phyloP scores from a whole-genome alignment of 2,888 invertebrate species.

The Zygaena filipendulae region DNA sequence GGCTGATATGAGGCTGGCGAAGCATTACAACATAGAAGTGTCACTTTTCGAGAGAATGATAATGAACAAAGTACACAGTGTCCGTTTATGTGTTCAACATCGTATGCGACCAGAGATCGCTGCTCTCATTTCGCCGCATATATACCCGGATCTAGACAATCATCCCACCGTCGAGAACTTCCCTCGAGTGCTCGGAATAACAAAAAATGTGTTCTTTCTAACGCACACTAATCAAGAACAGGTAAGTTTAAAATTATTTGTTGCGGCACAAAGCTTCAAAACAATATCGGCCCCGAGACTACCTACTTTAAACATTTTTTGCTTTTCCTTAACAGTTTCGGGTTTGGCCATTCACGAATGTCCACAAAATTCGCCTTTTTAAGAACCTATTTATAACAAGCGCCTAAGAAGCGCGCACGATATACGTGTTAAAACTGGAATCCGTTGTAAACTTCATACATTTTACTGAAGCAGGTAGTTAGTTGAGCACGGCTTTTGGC shows the following conservation, averaged over 20 bases:
- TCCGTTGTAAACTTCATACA: too few species aligned
- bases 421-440: too few species aligned
- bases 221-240: slow-evolving; percentile 70
- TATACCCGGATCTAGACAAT: slow-evolving; percentile 74
- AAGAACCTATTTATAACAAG: too few species aligned
- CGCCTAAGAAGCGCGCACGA: too few species aligned
- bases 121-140: slow-evolving; percentile 71
- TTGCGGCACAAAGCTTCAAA: not conserved
- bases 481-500: too few species aligned
- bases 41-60: slow-evolving; percentile 87
- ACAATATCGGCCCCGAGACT: too few species aligned
- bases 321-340: too few species aligned
- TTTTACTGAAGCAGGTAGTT: too few species aligned
- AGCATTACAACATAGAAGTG: slow-evolving; percentile 74
- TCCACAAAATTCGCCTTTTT: too few species aligned
- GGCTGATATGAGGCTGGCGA: slow-evolving; percentile 73
- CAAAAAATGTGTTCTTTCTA: slow-evolving; percentile 75
- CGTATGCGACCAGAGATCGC: slow-evolving; percentile 76
- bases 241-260: slow-evolving; percentile 26
- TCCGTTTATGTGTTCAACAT: slow-evolving; percentile 76
- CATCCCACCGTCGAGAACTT: slow-evolving; percentile 69
- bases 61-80: slow-evolving; percentile 70
- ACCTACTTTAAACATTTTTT: too few species aligned
- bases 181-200: slow-evolving; percentile 69
- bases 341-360: too few species aligned